These are phyloP conservation scores for Archocentrus centrarchus DNA, from an alignment of 2,113 vertebrate species.

Conservation along the genomic window DNA sequence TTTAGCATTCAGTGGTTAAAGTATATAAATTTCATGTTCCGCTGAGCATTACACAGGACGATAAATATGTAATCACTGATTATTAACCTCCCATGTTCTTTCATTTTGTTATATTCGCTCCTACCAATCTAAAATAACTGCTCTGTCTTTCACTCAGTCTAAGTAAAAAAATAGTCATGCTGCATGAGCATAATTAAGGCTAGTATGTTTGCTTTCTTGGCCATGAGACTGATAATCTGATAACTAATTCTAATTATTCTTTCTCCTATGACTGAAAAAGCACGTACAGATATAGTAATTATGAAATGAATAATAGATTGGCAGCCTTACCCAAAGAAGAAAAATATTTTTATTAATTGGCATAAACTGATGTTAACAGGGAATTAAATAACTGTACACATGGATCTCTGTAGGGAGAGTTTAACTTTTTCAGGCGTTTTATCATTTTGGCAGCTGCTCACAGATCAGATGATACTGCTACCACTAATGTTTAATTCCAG, in stretches of 20 bases:
- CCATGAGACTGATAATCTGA: conserved; percentile 25
- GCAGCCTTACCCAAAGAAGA: conserved; percentile 8
- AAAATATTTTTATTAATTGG: conserved; percentile 45
- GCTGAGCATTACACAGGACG: background rate
- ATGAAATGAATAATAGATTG: conserved; percentile 45
- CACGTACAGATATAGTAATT: conserved; percentile 29
- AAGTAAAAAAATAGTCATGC: background rate
- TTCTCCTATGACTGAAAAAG: conserved; percentile 20
- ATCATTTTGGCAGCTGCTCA: conserved; percentile 39
- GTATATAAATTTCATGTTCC: background rate
- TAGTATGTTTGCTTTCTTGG: conserved; percentile 5
- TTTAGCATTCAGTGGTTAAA: background rate
- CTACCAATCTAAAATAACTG: background rate
- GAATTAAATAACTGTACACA: background rate
- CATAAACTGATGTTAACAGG: conserved; percentile 36
- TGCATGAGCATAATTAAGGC: background rate
- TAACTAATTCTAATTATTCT: conserved; percentile 30
- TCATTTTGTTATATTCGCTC: background rate
- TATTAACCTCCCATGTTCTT: background rate
- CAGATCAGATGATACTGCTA: conserved; percentile 13
- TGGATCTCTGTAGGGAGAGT: conserved; percentile 1
- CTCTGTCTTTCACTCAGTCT: background rate
- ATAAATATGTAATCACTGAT: background rate
- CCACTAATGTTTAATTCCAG: conserved; percentile 1
- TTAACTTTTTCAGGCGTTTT: conserved; percentile 39